Evolutionary conservation across 2,113 vertebrate species (phyloP).

Genomic region (Panthera uncia): DNA sequence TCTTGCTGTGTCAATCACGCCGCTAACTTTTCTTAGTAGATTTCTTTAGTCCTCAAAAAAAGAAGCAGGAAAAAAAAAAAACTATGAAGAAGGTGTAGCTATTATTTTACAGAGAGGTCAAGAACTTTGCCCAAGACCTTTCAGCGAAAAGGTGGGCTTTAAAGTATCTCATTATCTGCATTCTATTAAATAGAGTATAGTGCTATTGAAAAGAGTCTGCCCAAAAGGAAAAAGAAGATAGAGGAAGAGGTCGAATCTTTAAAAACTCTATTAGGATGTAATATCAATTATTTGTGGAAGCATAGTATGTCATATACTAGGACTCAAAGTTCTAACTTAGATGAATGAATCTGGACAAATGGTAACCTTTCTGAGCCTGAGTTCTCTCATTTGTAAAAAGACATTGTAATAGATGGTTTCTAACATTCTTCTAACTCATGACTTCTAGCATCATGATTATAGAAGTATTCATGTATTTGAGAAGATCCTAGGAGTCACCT

Average conservation of each 20-base stretch:
- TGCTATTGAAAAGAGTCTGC: not conserved
- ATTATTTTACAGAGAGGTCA: constrained; percentile 18
- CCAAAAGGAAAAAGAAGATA: not conserved
- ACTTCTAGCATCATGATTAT: not conserved
- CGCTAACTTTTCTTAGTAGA: not conserved
- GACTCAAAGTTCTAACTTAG: not conserved
- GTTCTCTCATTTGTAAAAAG: not conserved
- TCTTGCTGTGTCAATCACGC: not conserved
- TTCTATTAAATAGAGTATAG: not conserved
- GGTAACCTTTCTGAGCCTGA: not conserved
- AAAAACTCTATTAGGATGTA: not conserved
- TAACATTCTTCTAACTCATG: not conserved
- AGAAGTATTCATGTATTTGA: not conserved
- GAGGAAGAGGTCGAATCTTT: not conserved
- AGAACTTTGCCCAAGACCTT: not conserved
- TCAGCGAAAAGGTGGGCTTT: not conserved
- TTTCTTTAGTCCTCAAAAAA: not conserved
- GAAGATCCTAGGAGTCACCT: not conserved
- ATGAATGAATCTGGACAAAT: not conserved
- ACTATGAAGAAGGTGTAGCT: not conserved
- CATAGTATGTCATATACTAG: not conserved
- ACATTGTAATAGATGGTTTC: not conserved
- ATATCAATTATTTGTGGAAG: not conserved
- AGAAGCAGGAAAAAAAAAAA: not conserved
- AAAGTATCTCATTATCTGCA: not conserved